Percentiles rank a stretch among this genome's conserved stretches.
Evolutionary conservation across 2,113 vertebrate genomes (phyloP).

Genomic region (Platichthys flesus): DNA sequence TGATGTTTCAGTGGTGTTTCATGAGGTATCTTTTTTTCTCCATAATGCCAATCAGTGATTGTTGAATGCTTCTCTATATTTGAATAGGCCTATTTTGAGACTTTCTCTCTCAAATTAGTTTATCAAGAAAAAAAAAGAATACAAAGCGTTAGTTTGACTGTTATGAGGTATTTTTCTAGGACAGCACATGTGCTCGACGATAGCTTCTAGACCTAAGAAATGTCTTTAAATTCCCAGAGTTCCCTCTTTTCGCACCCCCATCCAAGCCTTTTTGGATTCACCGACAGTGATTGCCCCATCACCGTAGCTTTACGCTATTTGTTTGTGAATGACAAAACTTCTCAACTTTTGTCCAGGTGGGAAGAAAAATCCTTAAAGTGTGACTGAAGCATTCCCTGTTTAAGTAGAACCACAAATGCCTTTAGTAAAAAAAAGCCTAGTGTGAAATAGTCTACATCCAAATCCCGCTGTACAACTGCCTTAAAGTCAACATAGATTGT

Average conservation of each 20-base stretch:
- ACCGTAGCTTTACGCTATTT: constrained; percentile 90
- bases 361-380: constrained; percentile 81
- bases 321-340: constrained; percentile 89
- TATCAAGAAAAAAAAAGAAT: constrained; percentile 73
- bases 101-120: constrained; percentile 78
- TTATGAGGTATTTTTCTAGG: constrained; percentile 88
- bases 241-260: constrained; percentile 76
- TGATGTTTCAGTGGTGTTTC: constrained; percentile 76
- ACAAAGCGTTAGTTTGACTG: constrained; percentile 85
- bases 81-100: constrained; percentile 80
- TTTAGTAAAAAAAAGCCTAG: constrained; percentile 84
- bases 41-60: constrained; percentile 82
- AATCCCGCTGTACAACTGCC: constrained; percentile 94
- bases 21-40: constrained; percentile 63
- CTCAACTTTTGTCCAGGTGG: constrained; percentile 77
- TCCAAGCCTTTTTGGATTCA: constrained; percentile 84
- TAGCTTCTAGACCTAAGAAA: constrained; percentile 90
- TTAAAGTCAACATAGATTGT: constrained; percentile 88
- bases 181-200: constrained; percentile 83
- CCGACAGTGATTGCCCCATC: constrained; percentile 85
- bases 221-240: constrained; percentile 80
- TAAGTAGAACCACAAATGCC: constrained; percentile 97
- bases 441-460: constrained; percentile 72
- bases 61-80: constrained; percentile 80
- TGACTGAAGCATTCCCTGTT: constrained; percentile 85